Base-by-base conservation (phyloP, 2,797 vertebrate genomes). In the Macrochelys suwanniensis region DNA sequence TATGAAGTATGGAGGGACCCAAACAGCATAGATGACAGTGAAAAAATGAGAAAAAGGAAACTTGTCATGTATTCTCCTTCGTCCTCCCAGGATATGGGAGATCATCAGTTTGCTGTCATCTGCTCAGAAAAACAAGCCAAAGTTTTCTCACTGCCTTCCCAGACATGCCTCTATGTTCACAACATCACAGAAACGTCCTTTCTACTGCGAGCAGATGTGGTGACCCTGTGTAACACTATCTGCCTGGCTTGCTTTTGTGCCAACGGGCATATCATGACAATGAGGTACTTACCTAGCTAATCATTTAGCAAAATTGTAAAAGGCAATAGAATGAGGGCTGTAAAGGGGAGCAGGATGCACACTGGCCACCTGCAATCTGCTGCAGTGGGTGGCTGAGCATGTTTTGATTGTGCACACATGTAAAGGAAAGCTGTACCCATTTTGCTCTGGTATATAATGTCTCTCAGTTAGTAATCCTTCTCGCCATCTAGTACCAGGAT, bases 141-240 rank as follows among this genome's bases (percentile, higher is more conserved):
- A 98, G 99, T 99, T 57, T 99, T 99, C 98, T 97, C 99, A 97
- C 99, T 99, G 99, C 99, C 99, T 94, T 99, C 99, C 31, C 99
- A 99, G 98, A 99, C 98, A 59, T 99, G 99, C 98, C 99, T 99
- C 95, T 99, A 99, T 78, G 99, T 99, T 92, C 99, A 99, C 98
- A 99, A 99, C 98, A 99, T 99, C 98, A 99, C 99, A 0, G 99
- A 99, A 97, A 99, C 99, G 1, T 99, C 99, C 84, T 99, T 99
- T 95, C 99, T 99, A 49, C 98, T 99, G 96, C 98, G 98, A 91
- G 99, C 99, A 31, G 98, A 99, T 53, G 98, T 99, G 95, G 99
- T 99, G 94, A 98, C 99, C 87, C 98, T 99, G 98, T 99, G 98
- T 95, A 99, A 99, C 98, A 99, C 98, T 82, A 98, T 99, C 96